A percentile compares a stretch with the other conserved stretches of the same genome.
These are phyloP conservation scores for Drymodes brunneopygia DNA, from an alignment of 2,113 vertebrate species.

Conservation along the genomic window DNA sequence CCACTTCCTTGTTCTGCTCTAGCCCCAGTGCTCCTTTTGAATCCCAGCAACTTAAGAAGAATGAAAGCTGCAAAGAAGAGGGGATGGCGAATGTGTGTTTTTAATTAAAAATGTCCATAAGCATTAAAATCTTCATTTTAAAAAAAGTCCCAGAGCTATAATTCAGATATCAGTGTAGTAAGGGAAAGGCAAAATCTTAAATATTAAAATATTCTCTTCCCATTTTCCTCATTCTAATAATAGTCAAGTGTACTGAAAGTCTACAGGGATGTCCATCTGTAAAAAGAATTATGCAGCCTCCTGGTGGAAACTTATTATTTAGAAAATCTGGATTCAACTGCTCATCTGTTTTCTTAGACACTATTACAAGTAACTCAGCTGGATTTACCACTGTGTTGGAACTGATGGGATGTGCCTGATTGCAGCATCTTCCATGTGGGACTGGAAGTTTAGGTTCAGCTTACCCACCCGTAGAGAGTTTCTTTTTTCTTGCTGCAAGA, in stretches of 20 bases:
- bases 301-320: neutral
- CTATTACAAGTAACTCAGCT: slow-evolving; percentile 14
- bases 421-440: neutral
- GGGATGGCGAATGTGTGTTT: slow-evolving; percentile 1
- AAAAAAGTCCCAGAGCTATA: slow-evolving; percentile 20
- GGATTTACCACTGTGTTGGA: neutral
- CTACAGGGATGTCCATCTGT: slow-evolving; percentile 11
- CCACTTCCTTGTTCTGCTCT: neutral
- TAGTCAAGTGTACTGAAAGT: neutral
- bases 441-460: neutral
- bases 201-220: neutral
- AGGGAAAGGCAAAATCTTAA: slow-evolving; percentile 14
- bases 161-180: slow-evolving; percentile 6
- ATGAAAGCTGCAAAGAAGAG: neutral
- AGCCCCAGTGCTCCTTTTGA: neutral
- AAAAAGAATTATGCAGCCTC: slow-evolving; percentile 44
- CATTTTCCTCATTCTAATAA: slow-evolving; percentile 5
- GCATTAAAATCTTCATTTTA: neutral
- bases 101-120: slow-evolving; percentile 38
- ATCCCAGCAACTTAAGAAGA: neutral
- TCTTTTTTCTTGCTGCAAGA: neutral
- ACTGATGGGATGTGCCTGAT: neutral
- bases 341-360: slow-evolving; percentile 35
- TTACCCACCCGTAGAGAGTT: neutral
- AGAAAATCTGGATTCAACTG: slow-evolving; percentile 24